A percentile compares a stretch with the other conserved stretches of the same genome.
These are phyloP conservation scores for Crocallis elinguaria DNA, from an alignment of 2,888 invertebrate genomes.

Conservation along the genomic window DNA sequence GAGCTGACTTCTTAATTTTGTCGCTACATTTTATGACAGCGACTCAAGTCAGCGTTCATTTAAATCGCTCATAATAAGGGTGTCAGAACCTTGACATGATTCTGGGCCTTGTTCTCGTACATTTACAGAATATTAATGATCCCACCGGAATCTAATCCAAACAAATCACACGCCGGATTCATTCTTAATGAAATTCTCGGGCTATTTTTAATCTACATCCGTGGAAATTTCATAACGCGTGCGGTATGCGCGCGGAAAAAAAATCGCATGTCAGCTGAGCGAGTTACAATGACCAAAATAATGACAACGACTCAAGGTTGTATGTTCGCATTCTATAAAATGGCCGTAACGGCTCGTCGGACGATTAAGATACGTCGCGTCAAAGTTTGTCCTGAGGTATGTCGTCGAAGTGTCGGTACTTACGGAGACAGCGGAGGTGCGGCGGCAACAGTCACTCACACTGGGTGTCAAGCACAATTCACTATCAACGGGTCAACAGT, in stretches of 20 bases:
- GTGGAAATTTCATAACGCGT: constrained; percentile 34
- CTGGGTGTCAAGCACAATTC: constrained; percentile 62
- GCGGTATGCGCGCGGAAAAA: constrained; percentile 45
- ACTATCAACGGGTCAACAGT: constrained; percentile 72
- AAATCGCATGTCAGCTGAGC: constrained; percentile 58
- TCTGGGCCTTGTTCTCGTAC: constrained; percentile 58
- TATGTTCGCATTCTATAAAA: constrained; percentile 71
- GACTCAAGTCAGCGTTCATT: constrained; percentile 30
- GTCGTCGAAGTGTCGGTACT: constrained; percentile 47
- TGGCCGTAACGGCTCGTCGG: constrained; percentile 70
- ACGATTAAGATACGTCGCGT: constrained; percentile 63
- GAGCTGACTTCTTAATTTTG: constrained; percentile 14
- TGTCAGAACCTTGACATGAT: constrained; percentile 73
- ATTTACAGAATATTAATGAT: constrained; percentile 60
- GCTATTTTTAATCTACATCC: constrained; percentile 48
- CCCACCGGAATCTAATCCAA: constrained; percentile 49
- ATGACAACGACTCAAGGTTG: constrained; percentile 75
- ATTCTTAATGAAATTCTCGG: constrained; percentile 52
- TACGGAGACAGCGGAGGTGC: constrained; percentile 43
- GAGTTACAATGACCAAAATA: constrained; percentile 74
- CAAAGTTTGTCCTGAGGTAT: constrained; percentile 47
- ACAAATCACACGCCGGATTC: constrained; percentile 51
- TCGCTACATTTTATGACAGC: constrained; percentile 33
- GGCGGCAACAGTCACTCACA: constrained; percentile 49
- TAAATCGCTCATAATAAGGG: constrained; percentile 54